Percentiles rank a stretch among this genome's conserved stretches.
These are phyloP conservation scores for Tortricodes alternella DNA, from an alignment of 2,888 invertebrate species.

Conservation along the genomic window DNA sequence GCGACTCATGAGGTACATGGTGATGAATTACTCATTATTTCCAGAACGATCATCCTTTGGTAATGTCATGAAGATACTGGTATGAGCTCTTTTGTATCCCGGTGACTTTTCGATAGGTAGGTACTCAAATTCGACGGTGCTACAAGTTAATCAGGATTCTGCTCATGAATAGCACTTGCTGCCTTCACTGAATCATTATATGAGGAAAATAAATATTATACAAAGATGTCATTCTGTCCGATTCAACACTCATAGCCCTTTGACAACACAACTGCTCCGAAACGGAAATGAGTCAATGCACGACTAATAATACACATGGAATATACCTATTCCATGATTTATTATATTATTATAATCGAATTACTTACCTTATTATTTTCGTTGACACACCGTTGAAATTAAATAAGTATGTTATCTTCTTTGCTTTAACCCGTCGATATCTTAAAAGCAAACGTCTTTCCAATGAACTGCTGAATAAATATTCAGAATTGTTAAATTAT, in stretches of 20 bases:
- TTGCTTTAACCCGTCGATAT: too few relatives aligned
- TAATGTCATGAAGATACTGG: too few relatives aligned
- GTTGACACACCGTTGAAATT: too few relatives aligned
- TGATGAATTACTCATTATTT: too few relatives aligned
- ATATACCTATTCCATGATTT: not conserved
- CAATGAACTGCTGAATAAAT: slow-evolving; percentile 13
- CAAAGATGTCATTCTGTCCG: slow-evolving; percentile 2
- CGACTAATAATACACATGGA: not conserved
- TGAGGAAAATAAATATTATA: slow-evolving; percentile 4
- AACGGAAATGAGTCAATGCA: slow-evolving; percentile 8
- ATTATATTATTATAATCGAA: not conserved
- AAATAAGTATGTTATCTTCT: too few relatives aligned
- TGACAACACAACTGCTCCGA: not conserved
- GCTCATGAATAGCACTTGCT: not conserved
- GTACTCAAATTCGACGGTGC: slow-evolving; percentile 6
- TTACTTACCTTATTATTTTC: too few relatives aligned
- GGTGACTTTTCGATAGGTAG: too few relatives aligned
- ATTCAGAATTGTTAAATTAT: slow-evolving; percentile 16
- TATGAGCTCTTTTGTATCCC: too few relatives aligned
- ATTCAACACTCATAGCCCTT: not conserved
- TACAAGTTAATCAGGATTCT: slow-evolving; percentile 12
- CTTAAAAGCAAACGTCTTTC: slow-evolving; percentile 1
- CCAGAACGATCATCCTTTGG: too few relatives aligned
- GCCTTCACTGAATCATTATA: slow-evolving; percentile 19
- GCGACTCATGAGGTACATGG: too few relatives aligned